These are phyloP conservation scores for Crocallis elinguaria DNA, from an alignment of 2,888 invertebrate species.

Conservation along the genomic window DNA sequence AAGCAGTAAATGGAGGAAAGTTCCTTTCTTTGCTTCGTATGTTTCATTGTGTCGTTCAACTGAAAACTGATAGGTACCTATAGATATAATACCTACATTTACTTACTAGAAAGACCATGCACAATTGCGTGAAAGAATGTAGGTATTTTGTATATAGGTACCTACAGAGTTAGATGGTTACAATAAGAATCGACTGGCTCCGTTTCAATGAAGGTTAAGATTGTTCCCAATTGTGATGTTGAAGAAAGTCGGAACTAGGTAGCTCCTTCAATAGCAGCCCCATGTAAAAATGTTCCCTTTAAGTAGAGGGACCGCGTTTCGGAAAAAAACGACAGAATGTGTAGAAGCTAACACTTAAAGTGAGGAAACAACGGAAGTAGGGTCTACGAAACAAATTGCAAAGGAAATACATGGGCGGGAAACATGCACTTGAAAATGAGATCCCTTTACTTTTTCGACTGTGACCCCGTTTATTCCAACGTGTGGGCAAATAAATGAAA, in stretches of 20 bases:
- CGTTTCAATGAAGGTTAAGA: background rate
- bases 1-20: too few species aligned
- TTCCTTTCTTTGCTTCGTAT: too few species aligned
- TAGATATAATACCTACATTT: too few species aligned
- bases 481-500: slow-evolving; percentile 36
- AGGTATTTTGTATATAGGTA: too few species aligned
- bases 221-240: background rate
- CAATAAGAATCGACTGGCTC: background rate
- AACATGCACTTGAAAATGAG: slow-evolving; percentile 39
- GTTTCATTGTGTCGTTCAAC: too few species aligned
- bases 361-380: slow-evolving; percentile 28
- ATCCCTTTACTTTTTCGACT: slow-evolving; percentile 35
- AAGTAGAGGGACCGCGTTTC: too few species aligned
- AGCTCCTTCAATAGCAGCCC: background rate
- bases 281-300: background rate
- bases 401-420: slow-evolving; percentile 35
- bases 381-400: slow-evolving; percentile 35
- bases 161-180: too few species aligned
- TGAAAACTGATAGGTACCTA: too few species aligned
- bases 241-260: slow-evolving; percentile 13
- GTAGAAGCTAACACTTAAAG: slow-evolving; percentile 25
- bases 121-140: too few species aligned
- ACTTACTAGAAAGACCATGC: too few species aligned
- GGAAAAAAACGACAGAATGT: slow-evolving; percentile 3
- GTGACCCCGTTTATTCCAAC: slow-evolving; percentile 32